A percentile compares a stretch with the other conserved stretches of the same genome.
These are phyloP conservation scores for Anagrus nilaparvatae DNA, from an alignment of 1,140 invertebrate genomes.

Conservation along the genomic window DNA sequence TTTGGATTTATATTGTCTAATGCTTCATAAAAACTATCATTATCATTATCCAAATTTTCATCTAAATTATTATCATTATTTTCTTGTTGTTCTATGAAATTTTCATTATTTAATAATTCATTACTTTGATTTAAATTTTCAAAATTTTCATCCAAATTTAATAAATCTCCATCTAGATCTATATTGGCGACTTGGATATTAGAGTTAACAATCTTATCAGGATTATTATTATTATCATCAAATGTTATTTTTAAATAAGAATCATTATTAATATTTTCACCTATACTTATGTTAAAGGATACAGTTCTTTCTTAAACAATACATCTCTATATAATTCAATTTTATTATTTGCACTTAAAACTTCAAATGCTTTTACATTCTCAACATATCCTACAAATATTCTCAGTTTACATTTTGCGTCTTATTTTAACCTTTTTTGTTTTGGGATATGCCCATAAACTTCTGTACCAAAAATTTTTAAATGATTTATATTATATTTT, in stretches of 20 bases:
- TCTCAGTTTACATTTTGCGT: conserved; percentile 16
- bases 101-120: too few species aligned
- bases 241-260: background rate
- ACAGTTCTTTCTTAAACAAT: background rate
- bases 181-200: too few species aligned
- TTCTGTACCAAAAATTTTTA: conserved; percentile 21
- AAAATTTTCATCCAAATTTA: too few species aligned
- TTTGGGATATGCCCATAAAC: conserved; percentile 15
- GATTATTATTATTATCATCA: background rate
- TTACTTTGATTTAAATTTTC: too few species aligned
- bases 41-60: background rate
- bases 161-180: too few species aligned
- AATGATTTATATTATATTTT: conserved; percentile 19
- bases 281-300: background rate
- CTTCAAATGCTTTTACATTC: background rate
- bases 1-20: too few species aligned
- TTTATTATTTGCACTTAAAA: background rate
- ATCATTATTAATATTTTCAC: background rate
- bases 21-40: background rate
- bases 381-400: conserved; percentile 20
- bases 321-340: too few species aligned
- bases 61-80: conserved; percentile 1
- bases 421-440: conserved; percentile 16
- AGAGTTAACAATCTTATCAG: too few species aligned
- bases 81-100: too few species aligned